phyloP scores from a whole-genome alignment of 2,113 vertebrate species.

The Corythoichthys haematopterus region DNA sequence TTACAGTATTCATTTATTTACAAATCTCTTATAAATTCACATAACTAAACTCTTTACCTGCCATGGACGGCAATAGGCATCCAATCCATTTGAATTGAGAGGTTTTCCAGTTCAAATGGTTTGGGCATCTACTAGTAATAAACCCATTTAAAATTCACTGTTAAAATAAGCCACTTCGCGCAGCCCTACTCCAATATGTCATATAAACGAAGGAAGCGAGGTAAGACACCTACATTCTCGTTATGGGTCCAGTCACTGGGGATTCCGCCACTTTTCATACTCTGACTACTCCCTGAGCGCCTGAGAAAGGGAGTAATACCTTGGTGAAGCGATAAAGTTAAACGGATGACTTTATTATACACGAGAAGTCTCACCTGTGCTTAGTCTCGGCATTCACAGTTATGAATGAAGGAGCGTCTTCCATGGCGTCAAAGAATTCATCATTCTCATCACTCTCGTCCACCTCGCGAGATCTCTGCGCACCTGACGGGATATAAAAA shows the following conservation, averaged over 20 bases:
- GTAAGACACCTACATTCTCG: constrained; percentile 75
- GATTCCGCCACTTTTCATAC: constrained; percentile 76
- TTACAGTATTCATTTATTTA: no score
- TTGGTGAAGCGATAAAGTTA: not conserved
- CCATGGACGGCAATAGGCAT: no score
- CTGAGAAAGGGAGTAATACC: constrained; percentile 56
- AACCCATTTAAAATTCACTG: no score
- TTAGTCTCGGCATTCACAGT: constrained; percentile 80
- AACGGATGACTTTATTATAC: not conserved
- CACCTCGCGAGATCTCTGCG: constrained; percentile 72
- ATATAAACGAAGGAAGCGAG: not conserved
- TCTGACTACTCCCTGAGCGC: constrained; percentile 79
- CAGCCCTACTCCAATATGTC: not conserved
- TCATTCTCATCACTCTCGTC: constrained; percentile 95
- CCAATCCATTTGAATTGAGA: no score
- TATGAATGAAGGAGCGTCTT: constrained; percentile 89
- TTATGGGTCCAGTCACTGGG: constrained; percentile 82
- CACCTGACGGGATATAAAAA: constrained; percentile 50
- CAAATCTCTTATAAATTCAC: no score
- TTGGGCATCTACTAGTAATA: no score
- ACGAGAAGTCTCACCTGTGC: constrained; percentile 72
- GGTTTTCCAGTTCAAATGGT: no score
- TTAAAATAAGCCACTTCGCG: no score
- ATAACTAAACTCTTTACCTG: no score
- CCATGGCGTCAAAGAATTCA: constrained; percentile 97